Evolutionary conservation across 2,888 invertebrate genomes (phyloP), one percentile per base, ranked within the genome.

Genomic region (Ptilodon capucinus): DNA sequence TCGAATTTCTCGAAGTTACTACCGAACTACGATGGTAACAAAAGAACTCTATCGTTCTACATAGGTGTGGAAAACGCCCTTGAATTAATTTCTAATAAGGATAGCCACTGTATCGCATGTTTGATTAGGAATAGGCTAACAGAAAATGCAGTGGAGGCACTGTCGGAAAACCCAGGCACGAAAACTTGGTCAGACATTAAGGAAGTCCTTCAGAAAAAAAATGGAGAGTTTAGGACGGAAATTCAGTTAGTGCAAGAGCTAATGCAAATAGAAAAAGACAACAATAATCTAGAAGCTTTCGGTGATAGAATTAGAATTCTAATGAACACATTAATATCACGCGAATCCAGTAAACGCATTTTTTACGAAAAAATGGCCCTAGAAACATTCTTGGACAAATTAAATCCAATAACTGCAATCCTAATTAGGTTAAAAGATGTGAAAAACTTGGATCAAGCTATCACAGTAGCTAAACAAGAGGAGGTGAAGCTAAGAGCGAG

Each of bases 1-100:
- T n/a, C n/a, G n/a, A n/a, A n/a, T n/a, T n/a, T n/a, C n/a, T n/a
- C n/a, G n/a, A n/a, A n/a, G n/a, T n/a, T 64, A 0, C 54, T 69
- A 40, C 66, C 67, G 7, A 32, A 11, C 0, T 70, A 64, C 9
- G 67, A 70, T 11, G 70, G 65, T 0, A 67, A 67, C 32, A 60
- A 19, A 28, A 54, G 47, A 48, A 62, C 61, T 0, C 13, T 66
- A 34, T 51, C 47, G 25, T 64, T 59, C 32, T 66, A 60, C 30
- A 49, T 61, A 5, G 47, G 53, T 40, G 64, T 67, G 5, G 63
- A 65, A 48, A 63, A 59, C 21, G 57, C 54, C 1, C 21, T 68
- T 35, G 39, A 49, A 2, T n/a, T 66, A 2, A 34, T 57, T 0
- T 21, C 42, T 0, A 46, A 53, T 19, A 57, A 18, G 13, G 48